Base-by-base conservation (phyloP, 2,113 vertebrate species). In the Pan paniscus region DNA sequence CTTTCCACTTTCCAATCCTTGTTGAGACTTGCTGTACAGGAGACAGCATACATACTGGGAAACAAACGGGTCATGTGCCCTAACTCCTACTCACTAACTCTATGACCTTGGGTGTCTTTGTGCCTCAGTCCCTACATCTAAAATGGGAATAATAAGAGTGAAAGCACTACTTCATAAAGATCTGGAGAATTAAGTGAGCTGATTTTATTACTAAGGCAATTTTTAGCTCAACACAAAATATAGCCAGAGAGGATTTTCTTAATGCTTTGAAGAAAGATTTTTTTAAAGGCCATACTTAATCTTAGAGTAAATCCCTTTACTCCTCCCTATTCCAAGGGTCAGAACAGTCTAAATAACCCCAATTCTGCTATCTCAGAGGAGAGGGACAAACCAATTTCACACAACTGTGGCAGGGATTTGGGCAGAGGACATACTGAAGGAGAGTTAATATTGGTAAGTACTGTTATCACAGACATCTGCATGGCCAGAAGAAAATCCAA, bases 221-320 rank as follows among this genome's bases (percentile, higher is more conserved):
- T 76, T 46, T 82, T 59, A 94, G n/a, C 10, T 82, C 1, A 76
- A 64, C 16, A 68, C 12, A 64, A 84, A 96, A 23, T 93, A 25
- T 70, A 81, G 17, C 27, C 4, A 55, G 10, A 73, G 12, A 11
- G 9, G 25, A 22, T 27, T 43, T 50, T 46, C 50, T 20, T 32
- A 72, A 59, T 38, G 27, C 46, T 82, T 91, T 78, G 17, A 90
- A 87, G 46, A 70, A 82, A 91, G 40, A 59, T 90, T 92, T 4
- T 96, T 78, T 48, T 55, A 50, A 30, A 96, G 22, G 46, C 6
- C 8, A 73, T 61, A 35, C n/a, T 78, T 82, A 90, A 48, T 70
- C 35, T 64, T 82, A 64, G 82, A 82, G 4, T 22, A 68, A 75
- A 82, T 93, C 48, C 25, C 6, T 79, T 86, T 48, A 55, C 22